Conservation (phyloP, 2,888 invertebrate genomes). For the Neria commutata region DNA sequence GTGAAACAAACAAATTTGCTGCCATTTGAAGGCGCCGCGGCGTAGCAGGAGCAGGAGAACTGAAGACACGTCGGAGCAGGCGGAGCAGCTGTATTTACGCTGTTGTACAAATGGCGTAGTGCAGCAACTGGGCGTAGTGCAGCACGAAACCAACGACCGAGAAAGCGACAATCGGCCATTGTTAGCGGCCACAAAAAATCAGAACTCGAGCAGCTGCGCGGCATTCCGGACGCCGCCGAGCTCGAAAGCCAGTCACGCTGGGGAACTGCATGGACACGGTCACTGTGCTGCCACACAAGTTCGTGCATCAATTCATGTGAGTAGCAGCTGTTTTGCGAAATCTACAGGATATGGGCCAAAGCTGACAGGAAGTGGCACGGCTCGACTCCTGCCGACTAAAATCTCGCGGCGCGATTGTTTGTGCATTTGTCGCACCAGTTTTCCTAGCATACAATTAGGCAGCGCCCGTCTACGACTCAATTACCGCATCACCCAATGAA, state of each 20-base stretch:
- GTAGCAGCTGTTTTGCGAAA: slow-evolving; percentile 33
- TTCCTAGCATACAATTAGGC: background rate
- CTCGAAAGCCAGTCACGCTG: slow-evolving; percentile 62
- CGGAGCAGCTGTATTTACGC: too few species aligned
- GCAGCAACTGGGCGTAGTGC: background rate
- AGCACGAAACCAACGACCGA: slow-evolving; percentile 23
- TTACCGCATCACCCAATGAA: slow-evolving; percentile 1
- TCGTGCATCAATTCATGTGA: slow-evolving; percentile 60
- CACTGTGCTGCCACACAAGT: slow-evolving; percentile 63
- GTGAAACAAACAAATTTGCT: too few species aligned
- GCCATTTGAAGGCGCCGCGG: too few species aligned
- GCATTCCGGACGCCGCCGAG: slow-evolving; percentile 26
- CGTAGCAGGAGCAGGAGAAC: too few species aligned
- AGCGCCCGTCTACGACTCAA: background rate
- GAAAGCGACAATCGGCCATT: background rate
- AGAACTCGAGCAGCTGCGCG: background rate
- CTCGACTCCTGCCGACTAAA: background rate
- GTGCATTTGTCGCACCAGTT: background rate
- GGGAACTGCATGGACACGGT: slow-evolving; percentile 70
- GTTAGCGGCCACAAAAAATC: too few species aligned
- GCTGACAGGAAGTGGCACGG: background rate
- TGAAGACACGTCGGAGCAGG: too few species aligned
- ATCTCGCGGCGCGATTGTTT: background rate
- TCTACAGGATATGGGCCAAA: background rate
- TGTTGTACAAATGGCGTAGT: background rate